phyloP scores from a whole-genome alignment of 2,797 vertebrate genomes.

The Sebastes steindachneri region DNA sequence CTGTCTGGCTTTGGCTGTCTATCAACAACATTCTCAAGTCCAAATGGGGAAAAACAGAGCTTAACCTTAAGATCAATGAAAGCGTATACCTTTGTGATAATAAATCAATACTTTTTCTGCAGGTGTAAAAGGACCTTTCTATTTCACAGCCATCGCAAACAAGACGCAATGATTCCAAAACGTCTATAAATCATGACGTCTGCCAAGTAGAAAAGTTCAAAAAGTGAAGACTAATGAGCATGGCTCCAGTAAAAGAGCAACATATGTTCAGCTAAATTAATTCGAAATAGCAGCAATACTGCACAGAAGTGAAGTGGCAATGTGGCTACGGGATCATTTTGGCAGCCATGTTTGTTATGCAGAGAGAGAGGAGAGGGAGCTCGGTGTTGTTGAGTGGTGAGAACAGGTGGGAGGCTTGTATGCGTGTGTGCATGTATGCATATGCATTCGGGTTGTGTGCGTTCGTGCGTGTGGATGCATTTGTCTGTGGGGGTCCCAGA shows the following conservation, averaged over 20 bases:
- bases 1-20: constrained; percentile 54
- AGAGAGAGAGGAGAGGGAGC: constrained; percentile 25
- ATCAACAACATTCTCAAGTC: constrained; percentile 50
- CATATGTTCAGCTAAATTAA: constrained; percentile 45
- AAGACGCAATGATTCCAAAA: neutral
- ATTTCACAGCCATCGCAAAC: constrained; percentile 4
- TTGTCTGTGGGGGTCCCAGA: constrained; percentile 31
- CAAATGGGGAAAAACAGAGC: constrained; percentile 40
- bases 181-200: neutral
- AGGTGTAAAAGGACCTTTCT: neutral
- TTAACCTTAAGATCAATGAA: constrained; percentile 51
- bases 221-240: constrained; percentile 7
- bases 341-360: constrained; percentile 39
- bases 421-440: constrained; percentile 5
- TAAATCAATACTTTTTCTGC: constrained; percentile 22
- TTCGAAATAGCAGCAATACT: constrained; percentile 36
- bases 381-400: constrained; percentile 36
- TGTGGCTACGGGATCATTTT: constrained; percentile 29
- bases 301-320: constrained; percentile 27
- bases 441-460: constrained; percentile 29
- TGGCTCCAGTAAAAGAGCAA: constrained; percentile 11
- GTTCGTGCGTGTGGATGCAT: constrained; percentile 17
- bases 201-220: neutral
- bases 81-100: constrained; percentile 30
- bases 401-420: constrained; percentile 69